phyloP scores from a whole-genome alignment of 2,113 vertebrate genomes.

The Solenodon paradoxus region DNA sequence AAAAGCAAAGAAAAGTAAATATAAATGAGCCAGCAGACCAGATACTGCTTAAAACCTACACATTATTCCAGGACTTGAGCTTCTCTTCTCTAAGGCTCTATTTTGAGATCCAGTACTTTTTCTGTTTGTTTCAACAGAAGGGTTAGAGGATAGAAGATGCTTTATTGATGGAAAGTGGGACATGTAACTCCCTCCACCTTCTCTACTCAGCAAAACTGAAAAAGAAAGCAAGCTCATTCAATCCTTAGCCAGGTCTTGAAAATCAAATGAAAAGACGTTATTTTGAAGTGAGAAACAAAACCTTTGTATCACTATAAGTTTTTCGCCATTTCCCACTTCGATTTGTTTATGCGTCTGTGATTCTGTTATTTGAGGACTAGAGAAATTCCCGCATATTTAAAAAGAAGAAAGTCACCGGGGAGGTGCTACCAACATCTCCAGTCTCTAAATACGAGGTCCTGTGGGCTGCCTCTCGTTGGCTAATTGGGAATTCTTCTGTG shows the following conservation, averaged over 20 bases:
- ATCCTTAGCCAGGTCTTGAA: background rate
- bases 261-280: background rate
- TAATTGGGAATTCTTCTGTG: background rate
- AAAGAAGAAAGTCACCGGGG: background rate
- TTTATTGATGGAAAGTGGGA: constrained; percentile 64
- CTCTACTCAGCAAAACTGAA: constrained; percentile 34
- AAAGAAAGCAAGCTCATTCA: constrained; percentile 38
- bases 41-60: constrained; percentile 55
- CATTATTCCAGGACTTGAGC: constrained; percentile 51
- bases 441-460: background rate
- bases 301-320: background rate
- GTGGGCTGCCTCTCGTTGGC: background rate
- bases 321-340: background rate
- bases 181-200: constrained; percentile 33
- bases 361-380: background rate
- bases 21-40: constrained; percentile 41
- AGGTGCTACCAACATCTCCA: background rate
- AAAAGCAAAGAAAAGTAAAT: constrained; percentile 29
- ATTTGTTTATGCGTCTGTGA: background rate
- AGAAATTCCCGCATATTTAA: background rate
- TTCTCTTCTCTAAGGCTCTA: constrained; percentile 41
- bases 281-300: background rate
- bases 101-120: constrained; percentile 59
- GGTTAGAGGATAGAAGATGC: constrained; percentile 32
- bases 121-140: constrained; percentile 54